phyloP scores from a whole-genome alignment of 1,140 invertebrate species.

The Augochlora pura region DNA sequence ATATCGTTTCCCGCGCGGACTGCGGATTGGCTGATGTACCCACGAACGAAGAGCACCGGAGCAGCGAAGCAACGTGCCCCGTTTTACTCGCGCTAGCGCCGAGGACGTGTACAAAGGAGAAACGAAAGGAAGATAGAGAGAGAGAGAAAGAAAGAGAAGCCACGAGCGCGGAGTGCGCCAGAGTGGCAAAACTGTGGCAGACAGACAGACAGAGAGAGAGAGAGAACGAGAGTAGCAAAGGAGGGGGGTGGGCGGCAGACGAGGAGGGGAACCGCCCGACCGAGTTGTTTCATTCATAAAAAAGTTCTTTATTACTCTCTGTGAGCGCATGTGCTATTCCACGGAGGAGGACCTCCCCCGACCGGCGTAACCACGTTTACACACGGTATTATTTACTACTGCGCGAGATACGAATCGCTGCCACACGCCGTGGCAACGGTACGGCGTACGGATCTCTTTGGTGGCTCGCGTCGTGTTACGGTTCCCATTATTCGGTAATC shows the following conservation, averaged over 20 bases:
- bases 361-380: constrained; percentile 69
- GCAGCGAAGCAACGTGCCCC: constrained; percentile 29
- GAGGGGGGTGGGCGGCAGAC: constrained; percentile 16
- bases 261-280: constrained; percentile 55
- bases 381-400: constrained; percentile 69
- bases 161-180: constrained; percentile 18
- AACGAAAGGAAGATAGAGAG: constrained; percentile 14
- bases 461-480: background rate
- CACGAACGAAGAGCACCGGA: constrained; percentile 16
- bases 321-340: constrained; percentile 78
- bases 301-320: constrained; percentile 80
- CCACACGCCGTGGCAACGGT: constrained; percentile 58
- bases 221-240: background rate
- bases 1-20: constrained; percentile 75
- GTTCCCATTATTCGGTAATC: background rate
- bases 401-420: constrained; percentile 60
- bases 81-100: constrained; percentile 51
- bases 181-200: constrained; percentile 28
- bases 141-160: constrained; percentile 23
- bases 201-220: background rate
- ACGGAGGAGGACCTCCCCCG: constrained; percentile 64
- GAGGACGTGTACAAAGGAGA: constrained; percentile 6
- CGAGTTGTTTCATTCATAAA: constrained; percentile 80
- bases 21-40: constrained; percentile 68
- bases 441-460: constrained; percentile 53